Evolutionary conservation across 2,113 vertebrate genomes (phyloP).

Genomic region (Aegotheles bennettii): DNA sequence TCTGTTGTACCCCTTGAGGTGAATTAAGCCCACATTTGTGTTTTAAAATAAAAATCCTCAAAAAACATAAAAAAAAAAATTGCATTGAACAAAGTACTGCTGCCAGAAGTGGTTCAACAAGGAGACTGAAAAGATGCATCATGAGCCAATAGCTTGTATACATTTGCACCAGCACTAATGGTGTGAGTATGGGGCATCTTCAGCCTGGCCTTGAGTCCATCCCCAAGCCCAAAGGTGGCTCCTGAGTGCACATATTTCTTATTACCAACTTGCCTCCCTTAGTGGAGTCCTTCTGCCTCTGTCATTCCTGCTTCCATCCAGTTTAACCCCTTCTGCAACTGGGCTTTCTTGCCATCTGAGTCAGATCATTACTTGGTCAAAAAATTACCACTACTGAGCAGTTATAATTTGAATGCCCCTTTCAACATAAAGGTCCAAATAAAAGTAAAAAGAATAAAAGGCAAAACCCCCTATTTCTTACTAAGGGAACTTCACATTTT

Average conservation of each 20-base stretch:
- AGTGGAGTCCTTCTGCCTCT: not conserved
- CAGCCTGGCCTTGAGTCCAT: too few relatives aligned
- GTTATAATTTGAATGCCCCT: not conserved
- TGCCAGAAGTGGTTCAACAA: not conserved
- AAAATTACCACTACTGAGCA: not conserved
- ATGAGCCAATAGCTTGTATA: too few relatives aligned
- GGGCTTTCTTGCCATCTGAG: not conserved
- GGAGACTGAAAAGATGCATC: not conserved
- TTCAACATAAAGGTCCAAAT: not conserved
- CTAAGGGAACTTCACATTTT: not conserved
- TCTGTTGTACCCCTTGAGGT: not conserved
- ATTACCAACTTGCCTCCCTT: too few relatives aligned
- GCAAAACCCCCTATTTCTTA: rapidly evolving
- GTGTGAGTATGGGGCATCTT: too few relatives aligned
- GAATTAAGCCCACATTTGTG: rapidly evolving
- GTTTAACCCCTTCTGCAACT: not conserved
- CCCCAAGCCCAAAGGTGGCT: not conserved
- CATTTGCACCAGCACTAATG: too few relatives aligned
- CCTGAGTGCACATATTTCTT: too few relatives aligned
- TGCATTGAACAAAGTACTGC: not conserved
- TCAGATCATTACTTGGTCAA: not conserved
- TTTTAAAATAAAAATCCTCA: not conserved
- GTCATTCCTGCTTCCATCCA: not conserved
- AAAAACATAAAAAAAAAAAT: too few relatives aligned
- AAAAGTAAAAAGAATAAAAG: not conserved